These are phyloP conservation scores for Anguilla pacifica DNA, from an alignment of 2,797 vertebrate genomes.

Conservation along the genomic window DNA sequence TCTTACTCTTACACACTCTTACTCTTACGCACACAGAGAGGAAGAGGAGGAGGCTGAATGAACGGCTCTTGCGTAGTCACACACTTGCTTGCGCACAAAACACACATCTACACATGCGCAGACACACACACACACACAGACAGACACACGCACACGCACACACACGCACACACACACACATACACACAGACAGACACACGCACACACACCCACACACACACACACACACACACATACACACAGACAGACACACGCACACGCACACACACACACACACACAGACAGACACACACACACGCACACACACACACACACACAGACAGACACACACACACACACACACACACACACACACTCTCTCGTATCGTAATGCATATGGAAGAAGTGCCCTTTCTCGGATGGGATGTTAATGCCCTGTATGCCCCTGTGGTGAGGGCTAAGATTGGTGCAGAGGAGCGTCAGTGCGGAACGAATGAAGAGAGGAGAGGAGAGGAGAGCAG, in stretches of 20 bases:
- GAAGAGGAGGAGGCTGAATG: no score
- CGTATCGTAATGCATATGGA: slow-evolving; percentile 51
- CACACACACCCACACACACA: slow-evolving; percentile 1
- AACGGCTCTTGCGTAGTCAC: not conserved
- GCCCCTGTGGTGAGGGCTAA: slow-evolving; percentile 53
- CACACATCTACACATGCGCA: not conserved
- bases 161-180: slow-evolving; percentile 47
- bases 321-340: not conserved
- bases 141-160: slow-evolving; percentile 52
- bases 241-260: slow-evolving; percentile 33
- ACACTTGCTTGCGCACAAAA: not conserved
- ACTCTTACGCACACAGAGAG: not conserved
- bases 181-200: slow-evolving; percentile 45
- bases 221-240: not conserved
- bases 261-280: slow-evolving; percentile 15
- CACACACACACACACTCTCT: slow-evolving; percentile 8
- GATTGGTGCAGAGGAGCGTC: slow-evolving; percentile 46
- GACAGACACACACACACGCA: slow-evolving; percentile 38
- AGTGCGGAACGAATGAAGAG: slow-evolving; percentile 45
- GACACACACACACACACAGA: slow-evolving; percentile 47
- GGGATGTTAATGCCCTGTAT: slow-evolving; percentile 58
- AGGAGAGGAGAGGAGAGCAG: no score
- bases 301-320: not conserved
- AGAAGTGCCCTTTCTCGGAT: slow-evolving; percentile 49
- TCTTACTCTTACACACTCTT: not conserved